Conservation (phyloP, 2,113 vertebrate species). For the Tursiops truncatus region DNA sequence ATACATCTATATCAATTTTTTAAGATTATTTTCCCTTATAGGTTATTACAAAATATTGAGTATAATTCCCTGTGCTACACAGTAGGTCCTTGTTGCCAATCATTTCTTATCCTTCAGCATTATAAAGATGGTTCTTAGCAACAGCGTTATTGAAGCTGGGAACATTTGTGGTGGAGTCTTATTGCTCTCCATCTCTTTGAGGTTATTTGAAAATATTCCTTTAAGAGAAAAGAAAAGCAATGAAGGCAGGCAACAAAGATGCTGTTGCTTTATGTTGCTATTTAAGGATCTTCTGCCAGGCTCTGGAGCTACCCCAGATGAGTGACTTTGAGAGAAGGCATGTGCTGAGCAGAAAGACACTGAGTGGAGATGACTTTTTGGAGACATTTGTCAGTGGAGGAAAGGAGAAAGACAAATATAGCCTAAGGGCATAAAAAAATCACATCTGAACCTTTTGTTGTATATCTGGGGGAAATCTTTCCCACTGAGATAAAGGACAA, state of each 20-base stretch:
- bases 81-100: neutral
- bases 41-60: neutral
- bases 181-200: neutral
- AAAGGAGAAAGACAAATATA: neutral
- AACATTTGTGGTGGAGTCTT: neutral
- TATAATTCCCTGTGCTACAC: neutral
- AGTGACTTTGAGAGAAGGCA: conserved; percentile 36
- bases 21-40: neutral
- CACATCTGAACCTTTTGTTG: neutral
- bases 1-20: neutral
- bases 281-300: conserved; percentile 40
- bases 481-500: neutral
- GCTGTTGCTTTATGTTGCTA: neutral
- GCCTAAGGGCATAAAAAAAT: neutral
- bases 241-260: neutral
- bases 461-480: neutral
- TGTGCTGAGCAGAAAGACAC: neutral
- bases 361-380: neutral
- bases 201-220: conserved; percentile 31
- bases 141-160: neutral
- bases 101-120: neutral
- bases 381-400: neutral
- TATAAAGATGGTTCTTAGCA: neutral
- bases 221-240: conserved; percentile 43
- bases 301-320: neutral